A percentile compares a stretch with the other conserved stretches of the same genome.
Evolutionary conservation across 2,797 vertebrate genomes (phyloP).

Genomic region (Nasua narica): DNA sequence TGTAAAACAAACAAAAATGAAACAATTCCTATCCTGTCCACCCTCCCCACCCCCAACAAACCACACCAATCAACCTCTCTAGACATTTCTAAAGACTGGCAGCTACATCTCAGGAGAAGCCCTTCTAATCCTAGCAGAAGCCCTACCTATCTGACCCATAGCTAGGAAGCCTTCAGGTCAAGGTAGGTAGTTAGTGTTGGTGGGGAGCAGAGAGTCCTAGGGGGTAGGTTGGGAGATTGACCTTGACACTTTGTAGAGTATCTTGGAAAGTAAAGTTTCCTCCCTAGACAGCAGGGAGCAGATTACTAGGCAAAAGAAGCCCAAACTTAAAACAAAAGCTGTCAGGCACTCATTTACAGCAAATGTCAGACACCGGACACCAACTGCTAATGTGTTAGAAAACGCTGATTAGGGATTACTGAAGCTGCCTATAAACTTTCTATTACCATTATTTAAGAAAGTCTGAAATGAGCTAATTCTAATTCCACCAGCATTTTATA

Average conservation of each 20-base stretch:
- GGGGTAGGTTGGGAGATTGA: neutral
- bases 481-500: constrained; percentile 69
- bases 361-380: constrained; percentile 80
- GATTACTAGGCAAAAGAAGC: constrained; percentile 53
- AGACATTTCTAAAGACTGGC: neutral
- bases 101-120: neutral
- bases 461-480: constrained; percentile 75
- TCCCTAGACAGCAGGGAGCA: constrained; percentile 44
- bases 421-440: constrained; percentile 71
- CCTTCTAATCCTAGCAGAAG: neutral
- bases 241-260: neutral
- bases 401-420: constrained; percentile 80
- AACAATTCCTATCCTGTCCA: neutral
- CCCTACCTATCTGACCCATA: neutral
- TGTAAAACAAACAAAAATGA: neutral
- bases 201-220: neutral
- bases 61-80: neutral
- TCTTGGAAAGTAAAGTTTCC: constrained; percentile 36
- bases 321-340: constrained; percentile 58
- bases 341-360: constrained; percentile 82
- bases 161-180: neutral
- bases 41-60: neutral
- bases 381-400: constrained; percentile 78
- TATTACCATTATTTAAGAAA: constrained; percentile 66
- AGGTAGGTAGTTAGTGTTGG: neutral